phyloP scores from a whole-genome alignment of 2,888 invertebrate genomes.

The Idaea dimidiata region DNA sequence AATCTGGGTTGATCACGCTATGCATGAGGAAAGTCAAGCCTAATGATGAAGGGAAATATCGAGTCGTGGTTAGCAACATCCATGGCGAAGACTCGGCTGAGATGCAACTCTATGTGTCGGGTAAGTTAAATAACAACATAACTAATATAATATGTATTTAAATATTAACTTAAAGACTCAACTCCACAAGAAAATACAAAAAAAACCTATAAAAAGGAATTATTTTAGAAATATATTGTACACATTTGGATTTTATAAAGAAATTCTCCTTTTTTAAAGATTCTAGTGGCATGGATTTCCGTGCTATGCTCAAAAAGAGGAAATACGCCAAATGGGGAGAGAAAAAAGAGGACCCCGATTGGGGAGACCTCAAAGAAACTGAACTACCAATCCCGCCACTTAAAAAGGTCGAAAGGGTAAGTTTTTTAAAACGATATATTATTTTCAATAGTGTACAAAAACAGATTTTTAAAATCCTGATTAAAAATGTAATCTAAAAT shows the following conservation, averaged over 20 bases:
- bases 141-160: background rate
- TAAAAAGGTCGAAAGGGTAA: conserved; percentile 97
- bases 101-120: conserved; percentile 97
- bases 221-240: background rate
- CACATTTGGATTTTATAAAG: conserved; percentile 9
- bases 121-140: conserved; percentile 74
- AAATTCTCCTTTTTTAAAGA: conserved; percentile 73
- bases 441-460: conserved; percentile 5
- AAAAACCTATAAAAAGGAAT: too few species aligned
- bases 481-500: conserved; percentile 47
- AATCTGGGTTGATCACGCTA: conserved; percentile 94
- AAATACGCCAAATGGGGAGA: conserved; percentile 96
- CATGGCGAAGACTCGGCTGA: conserved; percentile 98
- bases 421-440: conserved; percentile 37
- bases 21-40: conserved; percentile 98
- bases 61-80: conserved; percentile 93
- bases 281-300: conserved; percentile 99
- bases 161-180: background rate
- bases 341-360: conserved; percentile 95
- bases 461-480: conserved; percentile 51
- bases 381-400: conserved; percentile 92
- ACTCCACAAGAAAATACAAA: too few species aligned
- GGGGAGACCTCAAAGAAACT: conserved; percentile 95
- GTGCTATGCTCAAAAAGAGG: conserved; percentile 97
- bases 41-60: conserved; percentile 98